Evolutionary conservation across 2,797 vertebrate genomes (phyloP).

Genomic region (Poeciliopsis turneri): DNA sequence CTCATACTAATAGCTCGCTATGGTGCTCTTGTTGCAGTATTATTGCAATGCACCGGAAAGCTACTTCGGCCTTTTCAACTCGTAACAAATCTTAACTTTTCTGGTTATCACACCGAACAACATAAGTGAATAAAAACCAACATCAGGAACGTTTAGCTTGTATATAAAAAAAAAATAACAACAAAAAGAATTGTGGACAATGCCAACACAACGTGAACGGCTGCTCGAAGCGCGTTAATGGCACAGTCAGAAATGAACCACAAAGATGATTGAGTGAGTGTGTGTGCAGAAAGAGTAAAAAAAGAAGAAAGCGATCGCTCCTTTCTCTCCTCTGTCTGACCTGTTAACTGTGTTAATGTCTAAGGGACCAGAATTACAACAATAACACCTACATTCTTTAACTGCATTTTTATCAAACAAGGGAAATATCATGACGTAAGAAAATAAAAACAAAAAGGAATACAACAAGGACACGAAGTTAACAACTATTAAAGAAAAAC

Average conservation of each 20-base stretch:
- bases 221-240: slow-evolving; percentile 83
- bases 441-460: slow-evolving; percentile 66
- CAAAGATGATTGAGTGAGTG: slow-evolving; percentile 66
- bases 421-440: slow-evolving; percentile 78
- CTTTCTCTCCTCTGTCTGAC: slow-evolving; percentile 32
- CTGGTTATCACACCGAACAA: slow-evolving; percentile 65
- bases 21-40: slow-evolving; percentile 40
- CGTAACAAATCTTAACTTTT: slow-evolving; percentile 69
- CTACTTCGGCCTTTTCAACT: slow-evolving; percentile 68
- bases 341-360: slow-evolving; percentile 67
- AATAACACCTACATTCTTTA: slow-evolving; percentile 86
- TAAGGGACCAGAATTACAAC: slow-evolving; percentile 79
- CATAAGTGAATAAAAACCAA: slow-evolving; percentile 68
- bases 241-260: slow-evolving; percentile 86
- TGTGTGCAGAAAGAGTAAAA: slow-evolving; percentile 21
- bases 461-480: slow-evolving; percentile 79
- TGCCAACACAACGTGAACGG: slow-evolving; percentile 77
- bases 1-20: slow-evolving; percentile 37
- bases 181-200: slow-evolving; percentile 77
- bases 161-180: slow-evolving; percentile 79
- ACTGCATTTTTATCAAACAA: slow-evolving; percentile 85
- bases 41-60: slow-evolving; percentile 74
- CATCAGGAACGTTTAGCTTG: slow-evolving; percentile 70
- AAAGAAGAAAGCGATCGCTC: slow-evolving; percentile 32
- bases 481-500: slow-evolving; percentile 88